Percentiles rank a stretch among this genome's conserved stretches.
These are phyloP conservation scores for Athalia cordata DNA, from an alignment of 2,888 invertebrate species.

Conservation along the genomic window DNA sequence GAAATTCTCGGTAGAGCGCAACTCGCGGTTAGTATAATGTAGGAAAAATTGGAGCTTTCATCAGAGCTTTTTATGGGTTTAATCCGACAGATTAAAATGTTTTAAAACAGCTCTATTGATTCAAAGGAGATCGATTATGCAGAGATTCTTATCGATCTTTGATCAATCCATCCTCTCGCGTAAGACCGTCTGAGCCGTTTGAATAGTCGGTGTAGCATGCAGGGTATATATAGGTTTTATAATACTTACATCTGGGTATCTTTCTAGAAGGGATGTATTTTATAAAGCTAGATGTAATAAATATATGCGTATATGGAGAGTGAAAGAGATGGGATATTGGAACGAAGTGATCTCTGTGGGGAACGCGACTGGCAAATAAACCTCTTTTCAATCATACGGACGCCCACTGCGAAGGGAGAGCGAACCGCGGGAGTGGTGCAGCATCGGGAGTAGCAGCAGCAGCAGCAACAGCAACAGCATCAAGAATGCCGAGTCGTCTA, in stretches of 20 bases:
- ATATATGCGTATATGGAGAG: not conserved
- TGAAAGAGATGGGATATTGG: not conserved
- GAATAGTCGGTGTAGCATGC: no score
- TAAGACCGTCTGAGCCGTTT: not conserved
- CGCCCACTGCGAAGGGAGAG: slow-evolving; percentile 44
- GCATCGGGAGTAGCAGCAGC: no score
- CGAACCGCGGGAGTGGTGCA: not conserved
- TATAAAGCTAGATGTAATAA: not conserved
- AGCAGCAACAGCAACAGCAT: no score
- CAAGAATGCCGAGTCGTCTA: slow-evolving; percentile 36
- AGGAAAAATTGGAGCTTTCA: no score
- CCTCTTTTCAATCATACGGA: slow-evolving; percentile 44
- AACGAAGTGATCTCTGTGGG: not conserved
- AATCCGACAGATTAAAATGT: not conserved
- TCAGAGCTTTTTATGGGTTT: no score
- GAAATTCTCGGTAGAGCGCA: no score
- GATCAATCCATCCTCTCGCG: not conserved
- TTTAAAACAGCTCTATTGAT: slow-evolving; percentile 41
- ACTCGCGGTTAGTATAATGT: no score
- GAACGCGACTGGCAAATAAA: slow-evolving; percentile 34
- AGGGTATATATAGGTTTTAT: no score
- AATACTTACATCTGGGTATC: not conserved
- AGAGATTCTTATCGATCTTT: not conserved
- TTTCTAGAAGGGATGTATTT: not conserved
- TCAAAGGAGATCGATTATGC: not conserved